A percentile compares a stretch with the other conserved stretches of the same genome.
These are phyloP conservation scores for Lagothrix lagotricha DNA, from an alignment of 2,797 vertebrate species.

Conservation along the genomic window DNA sequence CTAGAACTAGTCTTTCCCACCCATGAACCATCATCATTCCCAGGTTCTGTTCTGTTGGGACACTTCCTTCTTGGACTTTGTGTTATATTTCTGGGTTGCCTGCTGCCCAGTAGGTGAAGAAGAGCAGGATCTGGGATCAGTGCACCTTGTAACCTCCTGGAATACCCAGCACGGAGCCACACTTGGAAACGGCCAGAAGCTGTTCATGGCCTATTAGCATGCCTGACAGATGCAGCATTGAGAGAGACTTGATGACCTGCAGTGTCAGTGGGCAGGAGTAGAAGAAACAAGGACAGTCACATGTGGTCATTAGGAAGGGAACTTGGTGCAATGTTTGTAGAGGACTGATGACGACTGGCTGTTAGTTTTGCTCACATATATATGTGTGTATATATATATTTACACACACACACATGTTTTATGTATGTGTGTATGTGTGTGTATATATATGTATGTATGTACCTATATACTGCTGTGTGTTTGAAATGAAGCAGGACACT, in stretches of 20 bases:
- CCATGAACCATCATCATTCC: rapidly evolving
- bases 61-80: background rate
- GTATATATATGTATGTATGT: too few relatives aligned
- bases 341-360: rapidly evolving
- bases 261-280: background rate
- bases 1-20: background rate
- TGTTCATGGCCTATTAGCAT: background rate
- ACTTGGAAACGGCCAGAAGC: background rate
- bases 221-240: background rate
- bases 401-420: too few relatives aligned
- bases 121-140: background rate
- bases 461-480: rapidly evolving
- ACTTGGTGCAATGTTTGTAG: rapidly evolving
- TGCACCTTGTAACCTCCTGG: rapidly evolving
- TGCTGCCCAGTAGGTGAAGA: background rate
- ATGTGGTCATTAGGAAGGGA: rapidly evolving
- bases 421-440: background rate
- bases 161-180: background rate
- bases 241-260: rapidly evolving
- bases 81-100: rapidly evolving
- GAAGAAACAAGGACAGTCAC: background rate
- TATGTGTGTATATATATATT: background rate
- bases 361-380: too few relatives aligned
- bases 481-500: background rate
- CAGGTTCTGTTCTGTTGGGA: background rate